Conservation (phyloP, 1,140 invertebrate species). For the Anthonomus grandis region DNA sequence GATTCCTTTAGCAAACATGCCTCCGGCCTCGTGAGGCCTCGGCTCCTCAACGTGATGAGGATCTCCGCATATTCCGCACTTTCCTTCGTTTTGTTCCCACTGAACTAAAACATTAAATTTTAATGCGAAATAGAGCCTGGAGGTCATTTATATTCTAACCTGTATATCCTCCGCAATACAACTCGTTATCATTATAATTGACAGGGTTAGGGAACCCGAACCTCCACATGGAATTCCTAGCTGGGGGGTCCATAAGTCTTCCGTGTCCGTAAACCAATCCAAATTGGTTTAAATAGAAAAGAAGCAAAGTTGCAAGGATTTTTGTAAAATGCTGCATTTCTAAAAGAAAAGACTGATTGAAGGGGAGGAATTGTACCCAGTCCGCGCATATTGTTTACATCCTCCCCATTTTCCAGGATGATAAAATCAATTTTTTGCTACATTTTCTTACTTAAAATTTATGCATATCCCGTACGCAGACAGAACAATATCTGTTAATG, state of each 20-base stretch:
- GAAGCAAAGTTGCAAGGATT: too few relatives aligned
- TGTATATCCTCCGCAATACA: slow-evolving; percentile 78
- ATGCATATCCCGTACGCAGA: too few relatives aligned
- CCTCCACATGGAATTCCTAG: slow-evolving; percentile 90
- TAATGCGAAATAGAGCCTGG: neutral
- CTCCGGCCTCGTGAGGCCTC: slow-evolving; percentile 83
- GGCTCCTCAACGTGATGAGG: slow-evolving; percentile 68
- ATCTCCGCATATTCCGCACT: slow-evolving; percentile 88
- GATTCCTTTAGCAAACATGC: slow-evolving; percentile 80
- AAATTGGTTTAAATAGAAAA: too few relatives aligned
- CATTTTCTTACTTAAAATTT: too few relatives aligned
- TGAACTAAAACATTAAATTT: slow-evolving; percentile 60
- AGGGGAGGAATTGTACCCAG: too few relatives aligned
- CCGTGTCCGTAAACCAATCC: slow-evolving; percentile 82
- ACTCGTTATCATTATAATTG: slow-evolving; percentile 91
- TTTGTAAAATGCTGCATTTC: too few relatives aligned
- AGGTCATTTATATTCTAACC: slow-evolving; percentile 54
- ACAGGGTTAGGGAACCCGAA: slow-evolving; percentile 89
- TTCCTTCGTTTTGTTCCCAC: slow-evolving; percentile 79
- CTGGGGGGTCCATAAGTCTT: slow-evolving; percentile 83
- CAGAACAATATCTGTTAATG: too few relatives aligned
- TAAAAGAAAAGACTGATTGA: too few relatives aligned
- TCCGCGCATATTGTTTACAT: too few relatives aligned
- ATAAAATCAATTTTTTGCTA: too few relatives aligned
- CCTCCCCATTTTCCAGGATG: too few relatives aligned